phyloP scores from a whole-genome alignment of 35 echinoderm and acorn worm genomes.

The Amphiura filiformis region DNA sequence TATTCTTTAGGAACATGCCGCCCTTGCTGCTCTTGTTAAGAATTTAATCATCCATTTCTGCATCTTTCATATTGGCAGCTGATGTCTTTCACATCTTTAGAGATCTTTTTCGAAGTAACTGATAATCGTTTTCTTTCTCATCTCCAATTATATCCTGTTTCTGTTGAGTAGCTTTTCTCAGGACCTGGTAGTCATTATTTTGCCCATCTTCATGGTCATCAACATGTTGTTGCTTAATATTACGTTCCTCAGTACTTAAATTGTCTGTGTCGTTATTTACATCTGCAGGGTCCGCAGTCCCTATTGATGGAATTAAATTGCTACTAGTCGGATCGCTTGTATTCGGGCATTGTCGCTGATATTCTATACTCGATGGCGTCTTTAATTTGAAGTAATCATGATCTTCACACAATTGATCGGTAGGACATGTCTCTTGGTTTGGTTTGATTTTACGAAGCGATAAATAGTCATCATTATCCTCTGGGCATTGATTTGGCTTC shows the following conservation, averaged over 20 bases:
- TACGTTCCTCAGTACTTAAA: not conserved
- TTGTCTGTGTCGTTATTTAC: not conserved
- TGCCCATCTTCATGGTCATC: not conserved
- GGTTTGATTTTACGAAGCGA: not conserved
- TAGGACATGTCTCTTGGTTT: not conserved
- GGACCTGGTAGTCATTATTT: not conserved
- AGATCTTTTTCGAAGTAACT: too few relatives aligned
- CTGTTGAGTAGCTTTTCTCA: not conserved
- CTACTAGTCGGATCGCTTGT: not conserved
- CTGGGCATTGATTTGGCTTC: not conserved
- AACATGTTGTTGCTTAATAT: not conserved
- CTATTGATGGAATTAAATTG: not conserved
- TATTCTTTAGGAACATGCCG: too few relatives aligned
- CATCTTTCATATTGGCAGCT: too few relatives aligned
- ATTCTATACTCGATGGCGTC: not conserved
- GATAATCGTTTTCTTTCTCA: too few relatives aligned
- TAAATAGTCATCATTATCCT: not conserved
- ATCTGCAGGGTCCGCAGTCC: not conserved
- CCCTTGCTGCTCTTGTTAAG: too few relatives aligned
- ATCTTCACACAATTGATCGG: not conserved
- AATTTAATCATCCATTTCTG: too few relatives aligned
- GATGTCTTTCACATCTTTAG: too few relatives aligned
- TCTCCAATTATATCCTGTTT: too few relatives aligned
- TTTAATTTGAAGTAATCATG: not conserved
- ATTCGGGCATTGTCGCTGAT: not conserved